Base-by-base conservation (phyloP, 2,113 vertebrate species). In the Glareola pratincola region DNA sequence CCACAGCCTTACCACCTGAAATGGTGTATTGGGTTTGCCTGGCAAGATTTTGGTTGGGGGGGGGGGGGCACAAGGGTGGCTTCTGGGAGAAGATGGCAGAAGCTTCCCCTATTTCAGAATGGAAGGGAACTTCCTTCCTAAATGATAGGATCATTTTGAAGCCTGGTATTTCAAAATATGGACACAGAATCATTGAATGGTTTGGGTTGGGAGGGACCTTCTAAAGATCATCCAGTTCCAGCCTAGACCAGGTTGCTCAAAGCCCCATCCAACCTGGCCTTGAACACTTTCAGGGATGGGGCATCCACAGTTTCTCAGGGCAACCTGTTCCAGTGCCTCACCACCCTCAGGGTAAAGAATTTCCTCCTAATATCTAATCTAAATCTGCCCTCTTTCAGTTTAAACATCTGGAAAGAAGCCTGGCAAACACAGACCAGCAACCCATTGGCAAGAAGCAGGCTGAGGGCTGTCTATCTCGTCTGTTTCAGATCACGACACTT, bases 21-120 rank as follows among this genome's bases (percentile, higher is more conserved):
- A 36, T 0, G 0, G 32, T 32, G 15, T 29, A 2, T 62, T 83
- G 47, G 8, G 39, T 21, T 63, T 88, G 32, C 3, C 0, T 26
- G 48, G 32, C 23, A 37, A 39, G 48, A 20, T 63, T 78, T 39
- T 39, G 48, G 48, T 29, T 39, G 39, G 39, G 39, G 39, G 0
- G 13, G 7, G 4, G 11, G 41, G 41, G 41, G 41, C 32, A 24
- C 43, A 12, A 10, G 24, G 21, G 27, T 85, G 37, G 14, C 34
- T 79, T 85, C 56, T 76, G 29, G 41, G 32, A 41, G 24, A 63
- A 59, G 76, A 41, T 45, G 9, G 39, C 19, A 64, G 45, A 86
- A 69, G 43, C 43, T 48, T 34, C 8, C 17, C 63, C 60, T 26
- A 17, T 15, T 57, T 88, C 48, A 48, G 36, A 23, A 51, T 34